These are phyloP conservation scores for Temnothorax rugatulus DNA, from an alignment of 2,888 invertebrate species.

Conservation along the genomic window DNA sequence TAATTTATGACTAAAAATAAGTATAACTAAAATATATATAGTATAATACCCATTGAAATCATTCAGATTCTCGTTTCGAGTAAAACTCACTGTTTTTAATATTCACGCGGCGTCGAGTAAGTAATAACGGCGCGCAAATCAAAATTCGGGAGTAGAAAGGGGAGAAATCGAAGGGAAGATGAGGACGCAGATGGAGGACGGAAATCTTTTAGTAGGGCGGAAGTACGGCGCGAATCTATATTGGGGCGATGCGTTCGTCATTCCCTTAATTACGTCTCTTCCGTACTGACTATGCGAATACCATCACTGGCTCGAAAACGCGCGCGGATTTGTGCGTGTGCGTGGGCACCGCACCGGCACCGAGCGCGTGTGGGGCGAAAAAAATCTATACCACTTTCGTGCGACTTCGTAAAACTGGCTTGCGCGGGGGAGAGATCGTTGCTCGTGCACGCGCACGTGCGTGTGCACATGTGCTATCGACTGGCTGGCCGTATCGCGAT, in stretches of 20 bases:
- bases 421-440: conserved; percentile 28
- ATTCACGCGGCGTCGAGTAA: not conserved
- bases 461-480: conserved; percentile 42
- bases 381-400: conserved; percentile 70
- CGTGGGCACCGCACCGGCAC: conserved; percentile 6
- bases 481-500: conserved; percentile 35
- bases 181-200: conserved; percentile 43
- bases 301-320: conserved; percentile 9
- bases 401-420: conserved; percentile 38
- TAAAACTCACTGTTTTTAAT: not conserved
- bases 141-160: not conserved
- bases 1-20: not conserved
- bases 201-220: conserved; percentile 15
- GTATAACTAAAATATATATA: not conserved
- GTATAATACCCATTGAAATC: not conserved
- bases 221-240: conserved; percentile 5
- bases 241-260: conserved; percentile 26
- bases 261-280: conserved; percentile 53
- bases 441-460: conserved; percentile 41
- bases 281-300: conserved; percentile 22
- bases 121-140: conserved; percentile 10
- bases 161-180: conserved; percentile 8
- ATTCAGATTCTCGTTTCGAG: not conserved
- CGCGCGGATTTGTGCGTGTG: not conserved
- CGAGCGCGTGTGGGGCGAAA: conserved; percentile 53